phyloP scores from a whole-genome alignment of 53 echinoderm and acorn worm species.

The Echinometra lucunter region DNA sequence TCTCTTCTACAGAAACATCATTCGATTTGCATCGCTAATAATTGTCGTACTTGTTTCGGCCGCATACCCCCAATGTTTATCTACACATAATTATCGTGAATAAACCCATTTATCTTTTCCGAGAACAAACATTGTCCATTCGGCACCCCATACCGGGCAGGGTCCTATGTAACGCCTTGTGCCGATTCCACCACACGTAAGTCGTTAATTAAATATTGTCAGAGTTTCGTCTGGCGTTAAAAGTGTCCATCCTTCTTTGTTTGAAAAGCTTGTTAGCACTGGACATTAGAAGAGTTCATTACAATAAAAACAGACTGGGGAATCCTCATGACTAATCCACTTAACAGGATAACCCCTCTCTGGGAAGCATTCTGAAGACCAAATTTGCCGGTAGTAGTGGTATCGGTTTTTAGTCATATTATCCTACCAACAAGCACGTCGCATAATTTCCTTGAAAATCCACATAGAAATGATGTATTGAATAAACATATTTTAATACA shows the following conservation, averaged over 20 bases:
- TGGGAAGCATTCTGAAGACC: neutral
- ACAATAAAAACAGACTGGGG: neutral
- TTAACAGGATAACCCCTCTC: neutral
- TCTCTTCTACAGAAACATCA: neutral
- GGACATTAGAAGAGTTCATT: neutral
- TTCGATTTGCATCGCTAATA: slow-evolving; percentile 19
- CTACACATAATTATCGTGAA: slow-evolving; percentile 28
- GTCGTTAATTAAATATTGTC: neutral
- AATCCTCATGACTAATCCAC: slow-evolving; percentile 9
- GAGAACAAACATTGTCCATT: slow-evolving; percentile 22
- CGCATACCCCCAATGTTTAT: slow-evolving; percentile 26
- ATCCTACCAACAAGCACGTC: neutral
- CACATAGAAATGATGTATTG: neutral
- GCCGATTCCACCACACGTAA: neutral
- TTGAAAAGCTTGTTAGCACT: slow-evolving; percentile 61
- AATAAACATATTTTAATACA: too few species aligned
- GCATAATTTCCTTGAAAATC: neutral
- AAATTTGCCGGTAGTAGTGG: neutral
- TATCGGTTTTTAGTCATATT: neutral
- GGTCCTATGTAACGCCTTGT: neutral
- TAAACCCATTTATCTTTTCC: slow-evolving; percentile 20
- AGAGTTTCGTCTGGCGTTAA: slow-evolving; percentile 37
- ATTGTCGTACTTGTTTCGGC: slow-evolving; percentile 6
- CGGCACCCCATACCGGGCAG: slow-evolving; percentile 28
- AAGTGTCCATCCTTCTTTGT: slow-evolving; percentile 59